Conservation (phyloP, 2,797 vertebrate genomes). For the Brotula barbata region DNA sequence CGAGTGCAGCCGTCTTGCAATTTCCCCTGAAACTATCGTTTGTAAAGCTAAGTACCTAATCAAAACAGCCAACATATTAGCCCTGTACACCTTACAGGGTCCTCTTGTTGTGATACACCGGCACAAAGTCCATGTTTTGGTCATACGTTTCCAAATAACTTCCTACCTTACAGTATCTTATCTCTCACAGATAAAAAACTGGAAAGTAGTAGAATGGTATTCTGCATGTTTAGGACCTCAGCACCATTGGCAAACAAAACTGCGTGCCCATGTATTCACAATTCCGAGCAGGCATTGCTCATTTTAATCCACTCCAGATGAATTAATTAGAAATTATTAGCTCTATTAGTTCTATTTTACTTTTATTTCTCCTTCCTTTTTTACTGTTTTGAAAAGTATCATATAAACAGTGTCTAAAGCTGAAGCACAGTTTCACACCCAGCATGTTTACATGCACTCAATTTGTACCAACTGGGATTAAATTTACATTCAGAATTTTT, state of each 20-base stretch:
- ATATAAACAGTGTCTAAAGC: too few relatives aligned
- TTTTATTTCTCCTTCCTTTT: too few relatives aligned
- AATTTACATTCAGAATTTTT: too few relatives aligned
- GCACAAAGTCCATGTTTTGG: conserved; percentile 59
- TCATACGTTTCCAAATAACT: conserved; percentile 47
- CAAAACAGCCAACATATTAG: conserved; percentile 42
- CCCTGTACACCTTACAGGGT: conserved; percentile 3
- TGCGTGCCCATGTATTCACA: too few relatives aligned
- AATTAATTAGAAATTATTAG: too few relatives aligned
- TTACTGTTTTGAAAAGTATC: too few relatives aligned
- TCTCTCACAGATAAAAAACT: conserved; percentile 21
- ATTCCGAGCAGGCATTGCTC: too few relatives aligned
- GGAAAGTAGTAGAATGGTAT: neutral
- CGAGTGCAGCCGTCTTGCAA: neutral
- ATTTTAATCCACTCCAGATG: too few relatives aligned
- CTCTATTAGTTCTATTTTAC: too few relatives aligned
- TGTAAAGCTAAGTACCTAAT: conserved; percentile 35
- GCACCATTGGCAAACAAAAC: conserved; percentile 6
- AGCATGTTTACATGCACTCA: too few relatives aligned
- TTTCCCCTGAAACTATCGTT: conserved; percentile 23
- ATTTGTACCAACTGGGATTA: too few relatives aligned
- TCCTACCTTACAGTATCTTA: conserved; percentile 34
- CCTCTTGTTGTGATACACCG: conserved; percentile 11
- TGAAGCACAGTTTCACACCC: too few relatives aligned
- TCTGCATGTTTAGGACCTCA: neutral